Conservation (phyloP, 2,888 invertebrate species). For the Uloborus plumipes region DNA sequence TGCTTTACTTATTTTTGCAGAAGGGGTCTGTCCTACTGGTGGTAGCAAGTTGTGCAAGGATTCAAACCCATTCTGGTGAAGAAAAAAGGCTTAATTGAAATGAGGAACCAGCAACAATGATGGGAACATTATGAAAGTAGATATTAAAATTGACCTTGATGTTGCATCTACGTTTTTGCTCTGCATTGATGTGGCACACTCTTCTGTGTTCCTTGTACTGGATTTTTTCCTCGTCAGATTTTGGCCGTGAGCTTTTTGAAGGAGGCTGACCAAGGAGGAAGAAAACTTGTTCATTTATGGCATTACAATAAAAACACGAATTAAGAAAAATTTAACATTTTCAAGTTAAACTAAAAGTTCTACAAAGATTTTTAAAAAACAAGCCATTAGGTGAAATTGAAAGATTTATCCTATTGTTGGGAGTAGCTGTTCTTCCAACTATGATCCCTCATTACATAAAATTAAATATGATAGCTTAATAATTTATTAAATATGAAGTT, state of each 20-base stretch:
- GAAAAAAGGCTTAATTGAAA: constrained; percentile 17
- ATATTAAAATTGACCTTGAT: constrained; percentile 78
- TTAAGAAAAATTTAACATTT: no score
- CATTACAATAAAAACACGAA: no score
- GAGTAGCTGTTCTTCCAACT: no score
- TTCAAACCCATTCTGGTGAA: constrained; percentile 85
- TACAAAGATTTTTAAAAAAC: no score
- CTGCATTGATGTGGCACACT: constrained; percentile 93
- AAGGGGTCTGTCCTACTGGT: constrained; percentile 86
- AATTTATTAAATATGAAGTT: no score
- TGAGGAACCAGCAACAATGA: background rate
- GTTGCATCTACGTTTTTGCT: constrained; percentile 94
- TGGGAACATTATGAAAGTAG: background rate
- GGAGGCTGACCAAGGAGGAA: constrained; percentile 9
- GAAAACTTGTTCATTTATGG: no score
- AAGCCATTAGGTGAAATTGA: no score
- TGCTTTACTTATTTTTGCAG: constrained; percentile 90
- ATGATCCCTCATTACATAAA: no score
- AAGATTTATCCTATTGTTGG: no score
- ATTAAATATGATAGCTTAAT: no score
- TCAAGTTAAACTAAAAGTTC: no score
- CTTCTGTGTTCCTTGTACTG: constrained; percentile 78
- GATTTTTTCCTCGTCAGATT: constrained; percentile 69
- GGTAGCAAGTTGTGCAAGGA: constrained; percentile 93
- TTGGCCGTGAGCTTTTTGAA: constrained; percentile 68